Conservation (phyloP, 2,113 vertebrate species). For the Struthidea cinerea region DNA sequence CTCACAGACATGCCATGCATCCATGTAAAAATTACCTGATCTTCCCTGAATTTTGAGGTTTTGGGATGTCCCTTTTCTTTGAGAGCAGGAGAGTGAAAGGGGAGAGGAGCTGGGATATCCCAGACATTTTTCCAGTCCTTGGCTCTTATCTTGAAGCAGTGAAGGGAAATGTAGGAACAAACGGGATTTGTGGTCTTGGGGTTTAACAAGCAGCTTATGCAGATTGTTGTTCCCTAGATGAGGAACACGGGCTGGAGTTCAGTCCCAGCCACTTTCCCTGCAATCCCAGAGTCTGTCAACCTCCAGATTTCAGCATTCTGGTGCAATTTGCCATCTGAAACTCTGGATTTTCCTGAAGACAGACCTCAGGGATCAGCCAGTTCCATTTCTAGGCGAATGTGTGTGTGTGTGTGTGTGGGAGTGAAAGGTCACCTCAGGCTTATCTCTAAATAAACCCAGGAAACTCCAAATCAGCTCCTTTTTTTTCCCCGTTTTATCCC, state of each 20-base stretch:
- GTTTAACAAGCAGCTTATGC: neutral
- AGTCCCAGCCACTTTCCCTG: neutral
- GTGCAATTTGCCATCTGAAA: neutral
- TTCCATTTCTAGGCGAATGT: neutral
- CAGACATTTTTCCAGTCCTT: neutral
- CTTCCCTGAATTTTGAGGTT: neutral
- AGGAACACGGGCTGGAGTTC: neutral
- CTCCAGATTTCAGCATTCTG: neutral
- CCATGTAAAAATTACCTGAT: neutral
- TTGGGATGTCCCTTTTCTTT: neutral
- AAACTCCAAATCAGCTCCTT: neutral
- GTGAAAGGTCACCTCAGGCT: conserved; percentile 46
- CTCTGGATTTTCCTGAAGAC: neutral
- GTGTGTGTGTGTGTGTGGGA: conserved; percentile 20
- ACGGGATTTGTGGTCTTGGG: neutral
- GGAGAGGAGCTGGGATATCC: neutral
- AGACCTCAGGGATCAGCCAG: neutral
- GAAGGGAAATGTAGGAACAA: neutral
- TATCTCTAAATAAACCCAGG: conserved; percentile 49
- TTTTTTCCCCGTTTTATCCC: neutral
- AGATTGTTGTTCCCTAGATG: neutral
- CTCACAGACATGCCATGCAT: neutral
- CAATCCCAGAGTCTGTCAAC: rapidly evolving
- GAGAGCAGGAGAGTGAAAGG: neutral
- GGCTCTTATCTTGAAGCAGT: neutral